These are phyloP conservation scores for Furcifer pardalis DNA, from an alignment of 2,797 vertebrate species.

Conservation along the genomic window DNA sequence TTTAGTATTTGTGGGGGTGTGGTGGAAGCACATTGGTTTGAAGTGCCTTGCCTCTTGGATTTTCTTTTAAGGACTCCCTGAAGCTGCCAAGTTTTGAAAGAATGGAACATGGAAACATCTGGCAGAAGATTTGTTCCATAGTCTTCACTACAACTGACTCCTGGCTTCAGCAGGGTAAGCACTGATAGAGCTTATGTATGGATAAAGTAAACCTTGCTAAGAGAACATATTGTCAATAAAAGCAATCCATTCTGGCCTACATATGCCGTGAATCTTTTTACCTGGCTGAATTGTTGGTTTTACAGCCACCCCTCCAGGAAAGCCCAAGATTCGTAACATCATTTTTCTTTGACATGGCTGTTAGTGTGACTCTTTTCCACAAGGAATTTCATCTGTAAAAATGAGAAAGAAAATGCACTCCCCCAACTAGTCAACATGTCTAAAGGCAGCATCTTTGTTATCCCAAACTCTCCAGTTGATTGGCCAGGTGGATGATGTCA, in stretches of 20 bases:
- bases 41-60: too few relatives aligned
- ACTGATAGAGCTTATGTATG: too few relatives aligned
- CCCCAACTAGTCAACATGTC: not conserved
- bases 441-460: not conserved
- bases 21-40: too few relatives aligned
- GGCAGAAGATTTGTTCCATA: too few relatives aligned
- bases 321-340: conserved; percentile 2
- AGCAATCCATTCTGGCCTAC: not conserved
- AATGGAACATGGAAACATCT: too few relatives aligned
- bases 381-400: conserved; percentile 6
- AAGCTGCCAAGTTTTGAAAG: too few relatives aligned
- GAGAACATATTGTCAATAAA: too few relatives aligned
- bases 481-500: conserved; percentile 37
- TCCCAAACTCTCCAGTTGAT: not conserved
- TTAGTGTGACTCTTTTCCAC: not conserved
- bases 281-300: not conserved
- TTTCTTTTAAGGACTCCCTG: too few relatives aligned
- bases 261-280: conserved; percentile 12
- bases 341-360: conserved; percentile 17
- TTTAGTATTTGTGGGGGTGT: too few relatives aligned
- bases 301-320: conserved; percentile 1
- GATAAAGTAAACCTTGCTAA: not conserved
- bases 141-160: too few relatives aligned
- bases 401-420: not conserved
- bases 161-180: too few relatives aligned